Base-by-base conservation (phyloP, 35 echinoderm and acorn worm genomes). In the Anneissia japonica region DNA sequence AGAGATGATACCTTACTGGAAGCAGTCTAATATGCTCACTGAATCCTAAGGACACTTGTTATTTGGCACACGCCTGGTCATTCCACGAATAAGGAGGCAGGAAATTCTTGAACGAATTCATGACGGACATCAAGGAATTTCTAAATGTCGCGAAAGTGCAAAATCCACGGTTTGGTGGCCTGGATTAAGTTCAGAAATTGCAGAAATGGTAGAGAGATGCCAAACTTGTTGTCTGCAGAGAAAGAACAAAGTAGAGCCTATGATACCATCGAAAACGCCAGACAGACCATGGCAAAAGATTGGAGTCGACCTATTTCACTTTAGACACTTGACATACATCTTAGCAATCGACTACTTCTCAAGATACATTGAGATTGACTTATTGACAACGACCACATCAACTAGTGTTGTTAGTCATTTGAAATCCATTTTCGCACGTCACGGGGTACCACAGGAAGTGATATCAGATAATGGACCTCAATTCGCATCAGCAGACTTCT, bases 251-350 rank as follows among this genome's bases (percentile, higher is more conserved):
- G 72, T 73, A 75, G 80, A 83, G 46, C 80, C 79, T n/a, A 9
- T 89, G 35, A 36, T 39, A 4, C 32, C 4, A 26, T 80, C 82
- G 1, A 21, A 16, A 36, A 74, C 31, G 30, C 87, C 87, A 38
- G 35, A 72, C n/a, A 82, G 80, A 32, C 87, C 87, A 89, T 89
- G 87, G 80, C 86, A 89, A 89, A 89, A 74, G 55, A 38, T 82
- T 26, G 79, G 87, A 12, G 32, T 37, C 19, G 87, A 83, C 72
- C 45, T 89, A 19, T 89, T 89, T 75, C 14, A 82, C 39, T 0
- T 89, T 0, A 55, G 79, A 32, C 36, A 75, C 39, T n/a, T 81
- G 21, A 34, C 72, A 1, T 86, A 91, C 35, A 19, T 91, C 0
- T 31, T 91, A 28, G 13, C 82, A 32, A 46, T 80, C 32, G 83